Percentiles rank a stretch among this genome's conserved stretches.
phyloP scores from a whole-genome alignment of 2,113 vertebrate genomes.

The Syngnathus typhle region DNA sequence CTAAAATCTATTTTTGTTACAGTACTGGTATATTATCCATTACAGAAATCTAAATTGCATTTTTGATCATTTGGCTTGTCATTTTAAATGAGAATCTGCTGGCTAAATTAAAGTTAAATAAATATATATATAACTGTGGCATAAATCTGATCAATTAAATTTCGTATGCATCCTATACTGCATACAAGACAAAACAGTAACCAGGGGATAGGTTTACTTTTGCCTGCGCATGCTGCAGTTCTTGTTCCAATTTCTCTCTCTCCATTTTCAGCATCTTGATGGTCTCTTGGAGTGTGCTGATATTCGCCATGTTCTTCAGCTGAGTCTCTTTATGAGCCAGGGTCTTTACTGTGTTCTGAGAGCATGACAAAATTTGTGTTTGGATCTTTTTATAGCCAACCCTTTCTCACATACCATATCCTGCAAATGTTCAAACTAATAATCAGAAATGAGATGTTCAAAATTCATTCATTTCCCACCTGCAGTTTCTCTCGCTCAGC shows the following conservation, averaged over 20 bases:
- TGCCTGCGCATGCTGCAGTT: conserved; percentile 84
- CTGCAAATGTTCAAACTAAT: neutral
- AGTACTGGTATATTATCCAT: neutral
- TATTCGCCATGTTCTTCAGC: conserved; percentile 88
- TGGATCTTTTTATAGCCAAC: neutral
- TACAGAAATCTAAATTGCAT: neutral
- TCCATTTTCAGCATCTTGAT: conserved; percentile 85
- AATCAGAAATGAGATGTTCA: neutral
- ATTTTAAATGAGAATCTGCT: no score
- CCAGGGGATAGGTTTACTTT: conserved; percentile 59
- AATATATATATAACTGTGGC: neutral
- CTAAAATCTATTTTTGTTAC: no score
- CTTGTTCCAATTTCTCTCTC: conserved; percentile 82
- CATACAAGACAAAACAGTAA: conserved; percentile 35
- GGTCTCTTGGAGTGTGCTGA: conserved; percentile 83
- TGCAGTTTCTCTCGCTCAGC: conserved; percentile 89
- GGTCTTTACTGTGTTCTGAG: conserved; percentile 82
- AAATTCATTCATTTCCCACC: conserved; percentile 59
- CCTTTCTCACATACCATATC: neutral
- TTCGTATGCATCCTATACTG: no score
- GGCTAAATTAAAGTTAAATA: neutral
- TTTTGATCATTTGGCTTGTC: neutral
- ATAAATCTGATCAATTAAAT: neutral
- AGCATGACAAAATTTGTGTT: neutral
- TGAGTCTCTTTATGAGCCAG: conserved; percentile 88